Conservation (phyloP, 2,797 vertebrate genomes). For the Microhierax caerulescens region DNA sequence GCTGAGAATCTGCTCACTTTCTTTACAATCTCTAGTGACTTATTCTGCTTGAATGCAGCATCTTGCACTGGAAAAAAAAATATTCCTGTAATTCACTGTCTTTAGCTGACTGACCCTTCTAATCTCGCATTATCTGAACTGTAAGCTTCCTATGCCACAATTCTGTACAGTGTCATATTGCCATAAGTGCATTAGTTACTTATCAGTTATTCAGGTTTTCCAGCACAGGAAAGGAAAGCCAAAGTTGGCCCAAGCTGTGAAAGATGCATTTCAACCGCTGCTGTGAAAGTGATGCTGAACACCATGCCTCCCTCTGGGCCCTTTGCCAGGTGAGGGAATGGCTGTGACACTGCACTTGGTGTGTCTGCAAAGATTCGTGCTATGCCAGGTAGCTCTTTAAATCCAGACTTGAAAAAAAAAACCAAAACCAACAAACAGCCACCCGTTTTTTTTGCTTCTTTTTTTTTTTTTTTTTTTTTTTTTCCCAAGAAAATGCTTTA, state of each 20-base stretch:
- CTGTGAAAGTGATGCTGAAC: rapidly evolving
- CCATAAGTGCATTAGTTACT: neutral
- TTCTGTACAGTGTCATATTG: neutral
- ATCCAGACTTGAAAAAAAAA: neutral
- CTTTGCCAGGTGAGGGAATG: neutral
- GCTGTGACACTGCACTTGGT: rapidly evolving
- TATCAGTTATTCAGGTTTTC: neutral
- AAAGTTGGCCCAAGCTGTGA: neutral
- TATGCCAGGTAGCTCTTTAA: neutral
- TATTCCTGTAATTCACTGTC: neutral
- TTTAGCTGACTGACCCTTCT: neutral
- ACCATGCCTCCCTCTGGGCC: no score
- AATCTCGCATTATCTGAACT: neutral
- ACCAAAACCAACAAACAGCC: neutral
- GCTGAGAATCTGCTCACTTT: neutral
- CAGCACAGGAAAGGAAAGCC: neutral
- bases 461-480: neutral
- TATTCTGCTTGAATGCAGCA: neutral
- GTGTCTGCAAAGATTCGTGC: rapidly evolving
- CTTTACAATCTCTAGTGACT: neutral
- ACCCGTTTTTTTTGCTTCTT: no score
- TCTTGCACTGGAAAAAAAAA: neutral
- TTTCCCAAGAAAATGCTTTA: neutral
- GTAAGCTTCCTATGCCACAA: neutral
- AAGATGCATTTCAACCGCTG: neutral